Evolutionary conservation across 2,113 vertebrate species (phyloP).

Genomic region (Apteryx owenii): DNA sequence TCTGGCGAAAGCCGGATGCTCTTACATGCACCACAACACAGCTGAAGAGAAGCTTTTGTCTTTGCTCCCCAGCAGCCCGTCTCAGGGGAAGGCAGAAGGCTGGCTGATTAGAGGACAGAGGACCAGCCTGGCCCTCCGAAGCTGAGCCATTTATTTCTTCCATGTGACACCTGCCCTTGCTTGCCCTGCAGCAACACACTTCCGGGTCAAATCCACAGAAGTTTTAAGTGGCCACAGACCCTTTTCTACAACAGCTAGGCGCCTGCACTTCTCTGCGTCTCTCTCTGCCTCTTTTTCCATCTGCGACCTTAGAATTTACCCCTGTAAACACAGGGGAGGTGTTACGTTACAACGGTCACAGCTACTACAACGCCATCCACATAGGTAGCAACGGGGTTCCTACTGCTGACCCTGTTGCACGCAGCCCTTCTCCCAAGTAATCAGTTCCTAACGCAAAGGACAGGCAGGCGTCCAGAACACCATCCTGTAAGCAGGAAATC

Average conservation of each 20-base stretch:
- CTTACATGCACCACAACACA: accelerated
- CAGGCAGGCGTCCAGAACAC: neutral
- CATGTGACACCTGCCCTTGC: neutral
- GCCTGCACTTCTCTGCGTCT: accelerated
- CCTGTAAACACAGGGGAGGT: neutral
- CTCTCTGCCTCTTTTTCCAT: accelerated
- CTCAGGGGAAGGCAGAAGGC: neutral
- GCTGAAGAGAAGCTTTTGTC: neutral
- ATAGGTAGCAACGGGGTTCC: neutral
- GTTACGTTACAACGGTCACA: accelerated
- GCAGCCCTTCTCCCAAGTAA: neutral
- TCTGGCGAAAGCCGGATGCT: neutral
- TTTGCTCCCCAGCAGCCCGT: neutral
- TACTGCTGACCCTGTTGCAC: neutral
- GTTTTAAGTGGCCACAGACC: neutral
- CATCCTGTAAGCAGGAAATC: neutral
- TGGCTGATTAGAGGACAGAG: neutral
- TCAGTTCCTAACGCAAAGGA: neutral
- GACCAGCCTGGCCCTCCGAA: accelerated
- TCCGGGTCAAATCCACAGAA: neutral
- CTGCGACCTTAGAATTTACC: neutral
- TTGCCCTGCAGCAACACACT: accelerated
- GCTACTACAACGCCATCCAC: neutral
- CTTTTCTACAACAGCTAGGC: neutral
- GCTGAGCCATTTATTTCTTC: accelerated